Conservation (phyloP, 1,140 invertebrate genomes). For the Bombus cullumanus region DNA sequence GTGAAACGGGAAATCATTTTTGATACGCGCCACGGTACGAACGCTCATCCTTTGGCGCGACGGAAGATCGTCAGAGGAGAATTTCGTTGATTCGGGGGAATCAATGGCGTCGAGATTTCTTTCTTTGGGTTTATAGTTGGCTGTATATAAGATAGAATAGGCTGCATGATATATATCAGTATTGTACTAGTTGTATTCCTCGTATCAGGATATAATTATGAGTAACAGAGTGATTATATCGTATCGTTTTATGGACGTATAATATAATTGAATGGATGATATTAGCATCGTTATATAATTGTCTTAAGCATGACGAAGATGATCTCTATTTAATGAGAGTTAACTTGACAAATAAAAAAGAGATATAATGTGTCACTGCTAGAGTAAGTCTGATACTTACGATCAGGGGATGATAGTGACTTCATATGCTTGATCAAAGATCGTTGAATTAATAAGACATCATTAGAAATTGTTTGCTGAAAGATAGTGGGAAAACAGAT, state of each 20-base stretch:
- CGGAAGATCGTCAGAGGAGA: not conserved
- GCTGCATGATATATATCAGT: too few species aligned
- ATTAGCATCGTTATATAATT: too few species aligned
- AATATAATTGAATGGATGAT: too few species aligned
- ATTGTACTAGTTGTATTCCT: too few species aligned
- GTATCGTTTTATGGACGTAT: too few species aligned
- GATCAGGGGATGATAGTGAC: not conserved
- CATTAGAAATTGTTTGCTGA: not conserved
- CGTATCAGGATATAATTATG: too few species aligned
- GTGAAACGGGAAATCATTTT: constrained; percentile 55
- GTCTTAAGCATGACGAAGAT: not conserved
- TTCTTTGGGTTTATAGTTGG: too few species aligned
- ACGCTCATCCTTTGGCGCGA: not conserved
- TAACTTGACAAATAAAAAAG: not conserved
- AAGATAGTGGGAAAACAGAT: not conserved
- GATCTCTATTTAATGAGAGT: not conserved
- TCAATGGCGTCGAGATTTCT: too few species aligned
- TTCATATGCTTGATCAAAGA: not conserved
- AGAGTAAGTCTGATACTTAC: too few species aligned
- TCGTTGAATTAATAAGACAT: not conserved
- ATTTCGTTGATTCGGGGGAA: not conserved
- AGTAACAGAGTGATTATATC: too few species aligned
- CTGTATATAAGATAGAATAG: too few species aligned
- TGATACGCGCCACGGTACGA: constrained; percentile 1
- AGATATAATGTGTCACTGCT: too few species aligned